phyloP scores from a whole-genome alignment of 2,797 vertebrate species.

The Protonibea diacanthus region DNA sequence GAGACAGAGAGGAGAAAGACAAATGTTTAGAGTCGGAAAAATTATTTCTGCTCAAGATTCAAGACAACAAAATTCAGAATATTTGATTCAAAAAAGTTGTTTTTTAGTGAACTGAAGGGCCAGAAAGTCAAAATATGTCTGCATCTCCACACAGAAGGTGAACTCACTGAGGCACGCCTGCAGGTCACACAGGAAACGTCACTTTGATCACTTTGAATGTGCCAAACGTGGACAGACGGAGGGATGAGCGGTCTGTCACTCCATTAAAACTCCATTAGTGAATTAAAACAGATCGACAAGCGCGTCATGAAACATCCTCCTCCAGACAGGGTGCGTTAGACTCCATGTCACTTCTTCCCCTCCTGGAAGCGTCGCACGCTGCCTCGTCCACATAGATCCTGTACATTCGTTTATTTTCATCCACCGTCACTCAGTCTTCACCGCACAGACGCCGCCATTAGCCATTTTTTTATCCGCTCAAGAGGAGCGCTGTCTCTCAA shows the following conservation, averaged over 20 bases:
- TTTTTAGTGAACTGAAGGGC: not conserved
- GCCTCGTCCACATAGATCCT: constrained; percentile 30
- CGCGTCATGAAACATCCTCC: no score
- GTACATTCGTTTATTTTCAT: constrained; percentile 15
- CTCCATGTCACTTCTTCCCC: constrained; percentile 12
- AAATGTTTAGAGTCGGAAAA: constrained; percentile 10
- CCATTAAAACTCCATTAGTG: not conserved
- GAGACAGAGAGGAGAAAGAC: not conserved
- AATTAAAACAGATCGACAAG: not conserved
- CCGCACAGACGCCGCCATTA: constrained; percentile 44
- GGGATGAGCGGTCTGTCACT: not conserved
- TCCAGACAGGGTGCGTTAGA: no score
- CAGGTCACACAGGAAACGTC: not conserved
- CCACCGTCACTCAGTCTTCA: constrained; percentile 15
- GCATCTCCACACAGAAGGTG: not conserved
- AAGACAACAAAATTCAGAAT: constrained; percentile 5
- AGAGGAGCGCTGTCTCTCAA: constrained; percentile 32
- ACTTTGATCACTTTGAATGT: constrained; percentile 9
- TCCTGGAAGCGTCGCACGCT: constrained; percentile 68
- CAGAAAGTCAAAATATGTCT: not conserved
- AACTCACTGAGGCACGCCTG: no score
- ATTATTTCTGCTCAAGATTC: constrained; percentile 7
- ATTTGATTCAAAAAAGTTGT: not conserved
- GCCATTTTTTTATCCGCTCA: constrained; percentile 44
- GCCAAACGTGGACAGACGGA: constrained; percentile 17